Conservation (phyloP, 2,797 vertebrate species). For the Aulostomus chinensis region DNA sequence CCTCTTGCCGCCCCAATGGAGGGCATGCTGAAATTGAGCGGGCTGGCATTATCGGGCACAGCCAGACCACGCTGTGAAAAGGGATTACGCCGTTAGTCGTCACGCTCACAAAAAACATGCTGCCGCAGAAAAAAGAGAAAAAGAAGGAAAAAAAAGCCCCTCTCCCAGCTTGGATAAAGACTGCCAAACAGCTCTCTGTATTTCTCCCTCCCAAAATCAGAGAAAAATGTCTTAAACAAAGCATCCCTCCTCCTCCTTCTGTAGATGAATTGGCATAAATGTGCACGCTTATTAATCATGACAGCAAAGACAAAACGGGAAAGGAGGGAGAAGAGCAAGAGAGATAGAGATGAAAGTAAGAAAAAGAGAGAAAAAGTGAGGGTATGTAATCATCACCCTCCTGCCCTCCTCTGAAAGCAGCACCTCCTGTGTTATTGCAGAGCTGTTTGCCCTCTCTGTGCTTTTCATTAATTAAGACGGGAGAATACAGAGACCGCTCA, state of each 20-base stretch:
- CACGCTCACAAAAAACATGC: conserved; percentile 77
- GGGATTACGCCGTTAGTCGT: conserved; percentile 80
- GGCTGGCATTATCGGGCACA: conserved; percentile 81
- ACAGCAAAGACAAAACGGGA: conserved; percentile 52
- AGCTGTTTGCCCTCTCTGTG: conserved; percentile 67
- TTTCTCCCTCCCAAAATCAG: conserved; percentile 55
- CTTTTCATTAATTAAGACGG: conserved; percentile 75
- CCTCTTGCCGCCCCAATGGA: conserved; percentile 70
- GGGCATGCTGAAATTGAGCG: conserved; percentile 73
- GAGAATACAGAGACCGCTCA: conserved; percentile 55
- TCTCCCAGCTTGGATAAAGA: conserved; percentile 71
- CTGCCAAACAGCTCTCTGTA: conserved; percentile 61
- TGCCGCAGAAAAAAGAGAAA: conserved; percentile 42
- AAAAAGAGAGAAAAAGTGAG: conserved; percentile 36
- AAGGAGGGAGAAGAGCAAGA: conserved; percentile 9
- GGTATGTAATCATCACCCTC: conserved; percentile 66
- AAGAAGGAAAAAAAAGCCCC: conserved; percentile 40
- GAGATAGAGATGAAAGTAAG: conserved; percentile 42
- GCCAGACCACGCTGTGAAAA: conserved; percentile 82
- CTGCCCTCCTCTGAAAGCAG: conserved; percentile 59
- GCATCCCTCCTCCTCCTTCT: conserved; percentile 29
- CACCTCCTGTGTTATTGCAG: conserved; percentile 68
- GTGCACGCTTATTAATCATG: conserved; percentile 66
- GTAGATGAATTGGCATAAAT: conserved; percentile 72
- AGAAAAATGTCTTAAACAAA: conserved; percentile 71